Base-by-base conservation (phyloP, 2,113 vertebrate species). In the Cinclus cinclus region DNA sequence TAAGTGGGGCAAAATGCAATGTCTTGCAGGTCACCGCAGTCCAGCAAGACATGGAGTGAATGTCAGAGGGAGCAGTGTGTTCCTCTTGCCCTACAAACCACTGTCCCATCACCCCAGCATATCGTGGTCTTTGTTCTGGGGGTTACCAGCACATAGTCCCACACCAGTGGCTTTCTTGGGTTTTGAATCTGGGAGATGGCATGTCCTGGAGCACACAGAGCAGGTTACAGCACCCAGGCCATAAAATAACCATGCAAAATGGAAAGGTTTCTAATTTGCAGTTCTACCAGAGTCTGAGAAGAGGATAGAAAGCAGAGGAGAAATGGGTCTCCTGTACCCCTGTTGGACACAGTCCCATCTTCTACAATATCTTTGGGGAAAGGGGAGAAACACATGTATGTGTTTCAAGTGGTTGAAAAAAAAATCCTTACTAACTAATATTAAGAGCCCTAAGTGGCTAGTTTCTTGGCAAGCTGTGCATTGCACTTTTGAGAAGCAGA, bases 71-170 rank as follows among this genome's bases (percentile, higher is more conserved):
- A 69, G 30, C 37, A 68, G 44, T 0, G 1, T 21, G 7, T 7
- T 9, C 39, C 33, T 90, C 11, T 68, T 8, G 3, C 41, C 22
- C 21, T 27, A 28, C 58, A 77, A 77, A 69, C 25, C 62, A 49
- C 15, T 0, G 0, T 62, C 12, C n/a, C 65, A 30, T 20, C 10
- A 10, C 30, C 1, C 1, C 22, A 59, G 35, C 11, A 2, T 42
- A 17, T 41, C 0, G 0, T 6, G 8, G 59, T n/a, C 39, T 71
- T 64, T 1, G 3, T 55, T 77, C 59, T 68, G 69, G 64, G 35
- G 24, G 4, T 49, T 63, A 31, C 28, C 10, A 37, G 31, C 0
- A 8, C 9, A 2, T 3, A 9, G 30, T 28, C 55, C 15, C 20
- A 30, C 31, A 58, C 22, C 27, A 37, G 44, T 21, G 65, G 15